Conservation (phyloP, 2,113 vertebrate species). For the Nansenia antarctica region DNA sequence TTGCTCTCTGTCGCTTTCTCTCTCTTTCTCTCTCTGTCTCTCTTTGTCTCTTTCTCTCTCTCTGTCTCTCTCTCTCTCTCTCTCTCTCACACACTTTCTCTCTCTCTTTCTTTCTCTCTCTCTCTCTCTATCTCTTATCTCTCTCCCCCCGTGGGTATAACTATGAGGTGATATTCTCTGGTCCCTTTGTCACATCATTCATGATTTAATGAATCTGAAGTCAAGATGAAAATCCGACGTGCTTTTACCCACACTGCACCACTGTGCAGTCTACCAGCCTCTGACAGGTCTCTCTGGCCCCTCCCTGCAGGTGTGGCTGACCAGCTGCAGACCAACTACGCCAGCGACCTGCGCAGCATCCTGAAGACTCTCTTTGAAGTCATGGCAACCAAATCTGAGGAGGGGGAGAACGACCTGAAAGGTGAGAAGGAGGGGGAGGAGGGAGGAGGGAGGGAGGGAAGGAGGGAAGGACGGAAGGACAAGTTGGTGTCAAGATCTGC, state of each 20-base stretch:
- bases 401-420: conserved; percentile 85
- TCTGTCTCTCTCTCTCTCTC: background rate
- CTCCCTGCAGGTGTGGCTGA: conserved; percentile 87
- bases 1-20: background rate
- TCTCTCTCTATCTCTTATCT: background rate
- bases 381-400: conserved; percentile 94
- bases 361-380: conserved; percentile 97
- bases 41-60: background rate
- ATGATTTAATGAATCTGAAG: background rate
- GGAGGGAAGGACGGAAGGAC: no score
- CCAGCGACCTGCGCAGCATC: conserved; percentile 94
- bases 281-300: background rate
- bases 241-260: no score
- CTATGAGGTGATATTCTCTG: background rate
- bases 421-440: conserved; percentile 61
- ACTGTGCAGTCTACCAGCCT: no score
- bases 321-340: conserved; percentile 98
- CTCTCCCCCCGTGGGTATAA: background rate
- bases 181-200: background rate
- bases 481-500: no score
- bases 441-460: background rate
- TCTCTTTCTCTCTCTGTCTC: background rate
- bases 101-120: background rate
- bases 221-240: no score
- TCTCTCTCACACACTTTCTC: no score